phyloP scores from a whole-genome alignment of 2,113 vertebrate genomes.

The Neodon shergylaensis region DNA sequence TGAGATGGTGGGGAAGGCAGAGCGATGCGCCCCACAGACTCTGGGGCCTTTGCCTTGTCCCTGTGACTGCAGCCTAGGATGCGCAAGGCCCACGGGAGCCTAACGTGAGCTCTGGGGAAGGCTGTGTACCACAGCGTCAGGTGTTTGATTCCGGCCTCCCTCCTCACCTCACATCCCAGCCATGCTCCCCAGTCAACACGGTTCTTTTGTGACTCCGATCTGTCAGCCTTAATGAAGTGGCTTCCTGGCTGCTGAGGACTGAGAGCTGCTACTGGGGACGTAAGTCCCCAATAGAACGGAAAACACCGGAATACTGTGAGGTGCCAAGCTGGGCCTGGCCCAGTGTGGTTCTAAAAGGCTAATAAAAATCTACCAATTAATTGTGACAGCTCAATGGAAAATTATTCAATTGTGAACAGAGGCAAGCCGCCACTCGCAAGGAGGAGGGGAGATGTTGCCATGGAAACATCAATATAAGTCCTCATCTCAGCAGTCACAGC shows the following conservation, averaged over 20 bases:
- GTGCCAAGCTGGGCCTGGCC: constrained; percentile 49
- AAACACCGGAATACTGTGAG: constrained; percentile 22
- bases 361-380: constrained; percentile 80
- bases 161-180: not conserved
- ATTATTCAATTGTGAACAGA: constrained; percentile 81
- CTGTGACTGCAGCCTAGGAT: not conserved
- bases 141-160: not conserved
- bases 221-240: constrained; percentile 65
- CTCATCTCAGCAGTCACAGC: not conserved
- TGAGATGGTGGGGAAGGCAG: not conserved
- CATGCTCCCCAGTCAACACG: not conserved
- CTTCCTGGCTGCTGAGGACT: constrained; percentile 47
- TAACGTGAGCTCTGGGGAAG: not conserved
- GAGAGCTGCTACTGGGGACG: constrained; percentile 54
- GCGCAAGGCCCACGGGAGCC: rapidly evolving
- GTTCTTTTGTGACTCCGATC: constrained; percentile 26
- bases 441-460: constrained; percentile 76
- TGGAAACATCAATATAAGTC: constrained; percentile 83
- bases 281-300: constrained; percentile 58
- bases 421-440: constrained; percentile 44
- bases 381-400: constrained; percentile 80
- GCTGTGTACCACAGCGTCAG: rapidly evolving
- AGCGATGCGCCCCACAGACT: not conserved
- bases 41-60: not conserved
- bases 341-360: constrained; percentile 73